Evolutionary conservation across 2,113 vertebrate species (phyloP).

Genomic region (Centropus unirufus): DNA sequence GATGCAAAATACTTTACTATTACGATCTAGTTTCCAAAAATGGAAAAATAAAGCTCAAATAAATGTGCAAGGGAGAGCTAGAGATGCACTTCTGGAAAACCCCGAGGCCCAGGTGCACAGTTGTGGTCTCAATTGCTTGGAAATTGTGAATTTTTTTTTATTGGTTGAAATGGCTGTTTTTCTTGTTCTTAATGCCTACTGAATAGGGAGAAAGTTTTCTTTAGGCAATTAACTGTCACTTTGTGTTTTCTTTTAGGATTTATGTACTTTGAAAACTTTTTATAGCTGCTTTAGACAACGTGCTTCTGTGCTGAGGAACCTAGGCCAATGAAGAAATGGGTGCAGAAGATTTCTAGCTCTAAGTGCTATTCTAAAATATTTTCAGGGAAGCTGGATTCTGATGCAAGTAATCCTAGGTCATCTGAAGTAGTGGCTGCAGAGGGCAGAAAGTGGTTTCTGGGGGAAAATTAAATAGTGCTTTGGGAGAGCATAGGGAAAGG

Average conservation of each 20-base stretch:
- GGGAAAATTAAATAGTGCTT: neutral
- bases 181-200: conserved; percentile 29
- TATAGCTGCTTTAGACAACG: conserved; percentile 35
- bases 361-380: neutral
- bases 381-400: neutral
- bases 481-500: neutral
- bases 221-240: conserved; percentile 13
- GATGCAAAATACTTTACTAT: neutral
- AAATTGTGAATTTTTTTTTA: conserved; percentile 54
- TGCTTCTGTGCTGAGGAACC: neutral
- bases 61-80: neutral
- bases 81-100: conserved; percentile 32
- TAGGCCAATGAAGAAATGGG: neutral
- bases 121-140: conserved; percentile 10
- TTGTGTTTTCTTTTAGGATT: conserved; percentile 59
- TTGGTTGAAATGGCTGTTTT: neutral
- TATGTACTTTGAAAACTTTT: conserved; percentile 43
- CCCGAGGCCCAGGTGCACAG: neutral
- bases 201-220: neutral
- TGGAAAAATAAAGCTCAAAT: neutral
- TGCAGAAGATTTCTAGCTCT: neutral
- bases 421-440: neutral
- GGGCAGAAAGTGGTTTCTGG: neutral
- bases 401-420: neutral
- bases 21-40: neutral